phyloP scores from a whole-genome alignment of 2,113 vertebrate species.

The Cyanistes caeruleus region DNA sequence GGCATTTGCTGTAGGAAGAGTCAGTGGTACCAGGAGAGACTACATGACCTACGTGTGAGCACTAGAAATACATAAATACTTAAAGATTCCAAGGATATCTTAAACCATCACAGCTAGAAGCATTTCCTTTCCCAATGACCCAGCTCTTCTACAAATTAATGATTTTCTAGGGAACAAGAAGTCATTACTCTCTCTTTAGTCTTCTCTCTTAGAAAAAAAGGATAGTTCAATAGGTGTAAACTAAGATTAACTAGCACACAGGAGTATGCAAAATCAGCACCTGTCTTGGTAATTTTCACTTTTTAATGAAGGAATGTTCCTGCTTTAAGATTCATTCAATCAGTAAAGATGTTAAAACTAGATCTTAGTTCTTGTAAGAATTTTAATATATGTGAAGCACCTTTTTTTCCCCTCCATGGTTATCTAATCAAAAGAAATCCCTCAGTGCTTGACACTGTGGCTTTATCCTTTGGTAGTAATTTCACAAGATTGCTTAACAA shows the following conservation, averaged over 20 bases:
- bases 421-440: conserved; percentile 4
- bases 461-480: background rate
- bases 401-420: fast-evolving
- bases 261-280: background rate
- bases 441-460: background rate
- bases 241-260: background rate
- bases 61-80: background rate
- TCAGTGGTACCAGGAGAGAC: background rate
- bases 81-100: background rate
- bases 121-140: background rate
- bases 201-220: background rate
- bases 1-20: background rate
- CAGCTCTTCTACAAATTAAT: background rate
- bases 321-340: background rate
- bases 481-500: background rate
- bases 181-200: background rate
- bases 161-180: background rate
- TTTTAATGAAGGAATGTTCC: background rate
- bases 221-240: background rate
- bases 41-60: background rate
- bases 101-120: background rate
- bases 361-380: background rate
- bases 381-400: background rate
- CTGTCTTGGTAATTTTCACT: background rate
- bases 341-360: background rate